Evolutionary conservation across 2,113 vertebrate species (phyloP).

Genomic region (Empidonax alnorum): DNA sequence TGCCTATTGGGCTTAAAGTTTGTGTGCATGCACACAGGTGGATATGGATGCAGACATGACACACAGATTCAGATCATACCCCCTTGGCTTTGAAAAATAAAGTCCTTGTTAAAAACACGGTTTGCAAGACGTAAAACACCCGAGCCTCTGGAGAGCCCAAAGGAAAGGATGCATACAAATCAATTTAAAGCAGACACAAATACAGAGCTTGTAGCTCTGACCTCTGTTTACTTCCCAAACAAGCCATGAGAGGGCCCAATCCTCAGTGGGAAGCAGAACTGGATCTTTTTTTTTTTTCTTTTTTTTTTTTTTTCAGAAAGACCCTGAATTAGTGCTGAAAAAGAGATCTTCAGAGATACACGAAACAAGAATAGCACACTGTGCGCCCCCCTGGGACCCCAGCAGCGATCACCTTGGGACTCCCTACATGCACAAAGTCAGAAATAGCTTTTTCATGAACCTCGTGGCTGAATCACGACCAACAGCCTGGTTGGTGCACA

Average conservation of each 20-base stretch:
- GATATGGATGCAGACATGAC: accelerated
- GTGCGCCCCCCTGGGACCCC: not conserved
- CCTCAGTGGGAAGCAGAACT: not conserved
- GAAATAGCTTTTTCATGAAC: not conserved
- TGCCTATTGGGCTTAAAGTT: not conserved
- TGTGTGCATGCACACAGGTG: not conserved
- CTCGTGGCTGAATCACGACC: not conserved
- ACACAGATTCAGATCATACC: not conserved
- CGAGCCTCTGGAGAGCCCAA: not conserved
- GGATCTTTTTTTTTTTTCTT: not conserved
- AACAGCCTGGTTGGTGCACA: not conserved
- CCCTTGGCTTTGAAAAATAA: not conserved
- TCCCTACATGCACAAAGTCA: not conserved
- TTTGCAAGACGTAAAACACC: not conserved
- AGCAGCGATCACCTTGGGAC: not conserved
- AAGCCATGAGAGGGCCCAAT: not conserved
- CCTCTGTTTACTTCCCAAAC: not conserved
- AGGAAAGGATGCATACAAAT: not conserved
- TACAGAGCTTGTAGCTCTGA: not conserved
- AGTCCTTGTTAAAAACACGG: not conserved
- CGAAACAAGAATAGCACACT: accelerated
- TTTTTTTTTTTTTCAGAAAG: not conserved
- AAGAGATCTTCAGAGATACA: not conserved
- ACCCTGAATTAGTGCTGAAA: not conserved
- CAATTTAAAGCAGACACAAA: not conserved